Percentiles rank a stretch among this genome's conserved stretches.
phyloP scores from a whole-genome alignment of 2,888 invertebrate genomes.

The Caenorhabditis sp. region DNA sequence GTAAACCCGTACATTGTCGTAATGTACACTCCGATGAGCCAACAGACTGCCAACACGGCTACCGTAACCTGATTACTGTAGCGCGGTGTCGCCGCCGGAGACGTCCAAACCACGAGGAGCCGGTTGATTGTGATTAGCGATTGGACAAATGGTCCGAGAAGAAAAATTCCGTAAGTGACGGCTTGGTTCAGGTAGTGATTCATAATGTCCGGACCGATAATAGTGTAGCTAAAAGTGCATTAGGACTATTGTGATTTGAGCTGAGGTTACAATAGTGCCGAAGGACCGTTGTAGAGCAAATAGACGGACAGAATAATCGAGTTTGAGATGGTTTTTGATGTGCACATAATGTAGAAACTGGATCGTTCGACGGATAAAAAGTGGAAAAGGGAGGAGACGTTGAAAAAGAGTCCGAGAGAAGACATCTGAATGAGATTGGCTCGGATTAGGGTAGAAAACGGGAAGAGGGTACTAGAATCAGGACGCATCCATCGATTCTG shows the following conservation, averaged over 20 bases:
- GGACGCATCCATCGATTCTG: too few relatives aligned
- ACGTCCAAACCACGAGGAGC: constrained; percentile 15
- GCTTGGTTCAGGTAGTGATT: not conserved
- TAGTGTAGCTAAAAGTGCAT: not conserved
- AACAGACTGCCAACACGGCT: not conserved
- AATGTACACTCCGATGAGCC: not conserved
- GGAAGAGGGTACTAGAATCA: too few relatives aligned
- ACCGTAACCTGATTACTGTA: constrained; percentile 31
- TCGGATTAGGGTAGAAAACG: too few relatives aligned
- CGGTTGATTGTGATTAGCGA: constrained; percentile 16
- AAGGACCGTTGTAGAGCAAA: constrained; percentile 4
- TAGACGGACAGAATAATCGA: not conserved
- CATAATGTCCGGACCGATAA: not conserved
- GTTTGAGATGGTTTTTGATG: constrained; percentile 19
- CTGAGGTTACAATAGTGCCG: not conserved
- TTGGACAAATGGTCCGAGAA: constrained; percentile 32
- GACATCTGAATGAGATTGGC: constrained; percentile 2
- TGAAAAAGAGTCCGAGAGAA: constrained; percentile 3
- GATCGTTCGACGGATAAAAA: not conserved
- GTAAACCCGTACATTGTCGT: not conserved
- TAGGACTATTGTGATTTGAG: not conserved
- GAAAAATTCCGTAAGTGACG: not conserved
- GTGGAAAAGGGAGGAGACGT: constrained; percentile 6
- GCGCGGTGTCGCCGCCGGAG: not conserved
- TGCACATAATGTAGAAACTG: constrained; percentile 22